Base-by-base conservation (phyloP, 2,888 invertebrate genomes). In the Tetragonula carbonaria region DNA sequence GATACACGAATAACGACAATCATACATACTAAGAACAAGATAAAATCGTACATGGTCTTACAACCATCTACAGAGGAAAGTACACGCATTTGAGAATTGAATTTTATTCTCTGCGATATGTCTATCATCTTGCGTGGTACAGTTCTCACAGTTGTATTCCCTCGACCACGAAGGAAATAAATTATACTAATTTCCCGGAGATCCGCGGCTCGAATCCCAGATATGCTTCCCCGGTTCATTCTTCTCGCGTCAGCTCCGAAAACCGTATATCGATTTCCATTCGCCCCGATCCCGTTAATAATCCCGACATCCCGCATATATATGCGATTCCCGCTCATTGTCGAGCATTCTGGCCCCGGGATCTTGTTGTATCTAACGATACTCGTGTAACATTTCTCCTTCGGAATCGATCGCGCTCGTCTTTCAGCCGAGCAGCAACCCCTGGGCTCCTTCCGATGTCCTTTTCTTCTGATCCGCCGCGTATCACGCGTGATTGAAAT, bases 401-500 rank as follows among this genome's bases (percentile, higher is more conserved):
- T 16, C 38, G 21, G 6, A 53, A 65, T 66, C 65, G 55, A 63
- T 57, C 51, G 16, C 16, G 59, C 50, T 80, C 66, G n/a, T 53
- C 45, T 63, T 38, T 28, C 55, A 23, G 13, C 50, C 50, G 11
- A 28, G 63, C 16, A 71, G 23, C 71, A 45, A 45, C 65, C 59
- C 78, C 66, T 45, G 38, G 21, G 16, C 53, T 53, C 53, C 62
- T 28, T n/a, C 38, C 78, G 85, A 76, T 86, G 86, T 81, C 67
- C 79, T 82, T 78, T 82, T 80, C 72, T 72, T 57, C 51, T 28
- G 77, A 51, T 28, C 33, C 53, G 16, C 62, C 63, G 45, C 45
- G 45, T 45, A 45, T 11, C 33, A 72, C 45, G 6, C 45, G 72
- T 65, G 80, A 89, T 90, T 88, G 90, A 90, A 91, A 90, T 90